phyloP scores from a whole-genome alignment of 2,797 vertebrate species.

The Mus minutoides region DNA sequence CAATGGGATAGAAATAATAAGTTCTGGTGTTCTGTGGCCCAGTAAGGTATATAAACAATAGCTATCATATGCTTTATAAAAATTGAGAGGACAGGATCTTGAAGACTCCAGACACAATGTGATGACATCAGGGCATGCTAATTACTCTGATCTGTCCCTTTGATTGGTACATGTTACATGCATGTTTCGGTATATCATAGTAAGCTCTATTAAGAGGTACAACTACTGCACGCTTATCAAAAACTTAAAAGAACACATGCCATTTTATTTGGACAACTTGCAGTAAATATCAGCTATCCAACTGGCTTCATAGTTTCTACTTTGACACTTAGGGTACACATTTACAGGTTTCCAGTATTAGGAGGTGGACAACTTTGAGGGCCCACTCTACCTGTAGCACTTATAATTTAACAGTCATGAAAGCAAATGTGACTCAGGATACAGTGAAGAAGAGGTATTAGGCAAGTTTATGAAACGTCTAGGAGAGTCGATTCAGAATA shows the following conservation, averaged over 20 bases:
- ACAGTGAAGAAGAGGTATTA: background rate
- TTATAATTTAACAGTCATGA: background rate
- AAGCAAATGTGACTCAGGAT: background rate
- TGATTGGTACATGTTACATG: background rate
- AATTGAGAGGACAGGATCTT: background rate
- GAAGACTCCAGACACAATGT: background rate
- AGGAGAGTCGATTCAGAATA: background rate
- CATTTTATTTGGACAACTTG: background rate
- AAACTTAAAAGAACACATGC: no score
- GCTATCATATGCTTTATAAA: background rate
- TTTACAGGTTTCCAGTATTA: background rate
- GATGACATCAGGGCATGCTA: background rate
- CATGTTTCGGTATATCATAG: background rate
- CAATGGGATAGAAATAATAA: background rate
- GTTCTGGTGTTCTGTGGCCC: background rate
- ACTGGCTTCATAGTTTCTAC: background rate
- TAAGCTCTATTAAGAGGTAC: accelerated
- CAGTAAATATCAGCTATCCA: background rate
- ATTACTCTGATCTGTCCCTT: background rate
- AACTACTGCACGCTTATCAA: background rate
- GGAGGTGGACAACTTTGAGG: background rate
- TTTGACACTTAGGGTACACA: background rate
- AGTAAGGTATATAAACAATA: background rate
- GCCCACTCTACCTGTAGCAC: background rate
- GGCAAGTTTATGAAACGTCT: background rate